phyloP scores from a whole-genome alignment of 2,888 invertebrate genomes.

The Fabriciana adippe region DNA sequence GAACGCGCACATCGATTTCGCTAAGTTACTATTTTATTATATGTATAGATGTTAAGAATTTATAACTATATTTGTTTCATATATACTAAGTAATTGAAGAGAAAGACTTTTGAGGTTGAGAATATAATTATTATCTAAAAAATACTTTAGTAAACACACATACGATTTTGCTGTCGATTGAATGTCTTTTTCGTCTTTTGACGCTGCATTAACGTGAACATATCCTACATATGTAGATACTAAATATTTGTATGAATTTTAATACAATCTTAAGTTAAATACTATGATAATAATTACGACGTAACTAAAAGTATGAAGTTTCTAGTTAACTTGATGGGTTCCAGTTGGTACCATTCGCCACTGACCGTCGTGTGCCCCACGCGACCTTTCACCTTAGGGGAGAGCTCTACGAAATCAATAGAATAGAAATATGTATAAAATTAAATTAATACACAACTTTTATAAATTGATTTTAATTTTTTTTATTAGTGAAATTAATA shows the following conservation, averaged over 20 bases:
- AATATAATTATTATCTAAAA: too few relatives aligned
- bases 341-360: slow-evolving; percentile 74
- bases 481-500: neutral
- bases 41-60: too few relatives aligned
- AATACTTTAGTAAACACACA: too few relatives aligned
- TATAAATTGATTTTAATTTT: neutral
- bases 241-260: neutral
- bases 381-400: slow-evolving; percentile 78
- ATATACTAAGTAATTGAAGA: too few relatives aligned
- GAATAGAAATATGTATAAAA: slow-evolving; percentile 3
- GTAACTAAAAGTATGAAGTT: slow-evolving; percentile 14
- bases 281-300: neutral
- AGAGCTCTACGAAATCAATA: slow-evolving; percentile 45
- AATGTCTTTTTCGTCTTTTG: too few relatives aligned
- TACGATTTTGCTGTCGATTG: too few relatives aligned
- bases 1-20: too few relatives aligned
- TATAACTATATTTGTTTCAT: too few relatives aligned
- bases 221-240: neutral
- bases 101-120: too few relatives aligned
- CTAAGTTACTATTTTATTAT: too few relatives aligned
- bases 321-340: slow-evolving; percentile 47
- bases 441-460: neutral
- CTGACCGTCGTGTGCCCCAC: slow-evolving; percentile 75
- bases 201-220: too few relatives aligned
- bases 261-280: neutral